These are phyloP conservation scores for Phacellophora camtschatica DNA, from an alignment of 30 jellyfish, hydroid and myxozoan species.

Conservation along the genomic window DNA sequence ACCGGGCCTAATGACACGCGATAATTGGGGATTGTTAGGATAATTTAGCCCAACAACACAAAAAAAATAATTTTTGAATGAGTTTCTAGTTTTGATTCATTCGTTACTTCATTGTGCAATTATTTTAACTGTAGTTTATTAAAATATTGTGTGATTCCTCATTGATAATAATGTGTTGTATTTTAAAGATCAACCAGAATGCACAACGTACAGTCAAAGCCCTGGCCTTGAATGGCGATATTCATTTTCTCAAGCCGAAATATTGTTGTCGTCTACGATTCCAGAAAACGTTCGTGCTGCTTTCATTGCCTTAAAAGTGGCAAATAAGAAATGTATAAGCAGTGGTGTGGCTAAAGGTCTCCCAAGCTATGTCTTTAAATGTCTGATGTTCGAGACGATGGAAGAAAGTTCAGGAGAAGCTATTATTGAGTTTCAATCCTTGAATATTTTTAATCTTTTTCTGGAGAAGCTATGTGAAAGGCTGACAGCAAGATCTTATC, in stretches of 20 bases:
- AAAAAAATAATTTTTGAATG: too few species aligned
- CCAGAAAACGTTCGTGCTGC: constrained; percentile 2
- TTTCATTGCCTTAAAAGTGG: constrained; percentile 27
- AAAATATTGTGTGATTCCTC: background rate
- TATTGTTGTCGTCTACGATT: background rate
- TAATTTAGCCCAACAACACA: too few species aligned
- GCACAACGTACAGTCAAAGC: constrained; percentile 8
- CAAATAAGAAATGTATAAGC: background rate
- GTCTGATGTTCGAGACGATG: constrained; percentile 4
- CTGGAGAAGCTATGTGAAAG: background rate
- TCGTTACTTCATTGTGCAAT: background rate
- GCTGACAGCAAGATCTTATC: background rate
- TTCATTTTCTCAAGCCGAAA: constrained; percentile 53
- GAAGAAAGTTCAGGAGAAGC: background rate
- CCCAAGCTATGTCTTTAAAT: constrained; percentile 11
- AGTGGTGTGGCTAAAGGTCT: background rate
- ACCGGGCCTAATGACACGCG: too few species aligned
- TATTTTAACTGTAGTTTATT: too few species aligned
- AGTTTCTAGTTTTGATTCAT: too few species aligned
- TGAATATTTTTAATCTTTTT: background rate
- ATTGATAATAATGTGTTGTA: background rate
- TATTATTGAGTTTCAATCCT: background rate
- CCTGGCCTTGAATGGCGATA: constrained; percentile 46
- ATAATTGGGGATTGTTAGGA: too few species aligned
- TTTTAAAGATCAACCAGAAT: background rate